Base-by-base conservation (phyloP, 2,888 invertebrate genomes). In the Thymelicus lineola region DNA sequence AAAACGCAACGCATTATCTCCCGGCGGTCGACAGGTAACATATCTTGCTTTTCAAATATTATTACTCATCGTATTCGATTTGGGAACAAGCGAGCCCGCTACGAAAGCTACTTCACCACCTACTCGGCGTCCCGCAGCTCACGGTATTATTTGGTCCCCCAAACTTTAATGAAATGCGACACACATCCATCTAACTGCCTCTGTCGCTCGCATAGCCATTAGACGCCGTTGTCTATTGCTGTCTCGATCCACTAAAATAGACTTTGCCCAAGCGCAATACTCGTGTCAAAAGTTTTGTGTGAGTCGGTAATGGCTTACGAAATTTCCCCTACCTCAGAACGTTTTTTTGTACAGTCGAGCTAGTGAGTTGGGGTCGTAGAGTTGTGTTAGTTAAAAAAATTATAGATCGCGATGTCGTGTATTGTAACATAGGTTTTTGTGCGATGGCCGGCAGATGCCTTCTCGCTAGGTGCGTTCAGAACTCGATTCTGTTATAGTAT, bases 61-160 rank as follows among this genome's bases (percentile, higher is more conserved):
- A 91, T 91, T 93, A 93, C 91, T 93, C 93, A 93, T 92, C 93
- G 93, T 83, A 89, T 91, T 91, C 90, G 92, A 92, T 92, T 92
- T 91, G 90, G 91, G 90, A 92, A 86, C 89, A 87, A 85, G 86
- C 88, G 86, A 76, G 77, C 76, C 75, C 86, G 86, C 91, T 90
- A 89, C 91, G 90, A 90, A 93, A 93, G 92, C 91, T 94, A 93
- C 93, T 93, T 92, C 92, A 91, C 94, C 94, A 93, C 94, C 94
- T 93, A 93, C 92, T 93, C 91, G 91, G 88, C 88, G 82, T 91
- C 93, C 93, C 92, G 91, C 86, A 84, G 92, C 80, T 91, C 89
- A 87, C 86, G 84, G 77, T 81, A 86, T 85, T 89, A 85, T 89
- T 84, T 86, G 86, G 90, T 89, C 88, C 93, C 92, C 93, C 90